These are phyloP conservation scores for Syngnathus typhle DNA, from an alignment of 2,113 vertebrate species.

Conservation along the genomic window DNA sequence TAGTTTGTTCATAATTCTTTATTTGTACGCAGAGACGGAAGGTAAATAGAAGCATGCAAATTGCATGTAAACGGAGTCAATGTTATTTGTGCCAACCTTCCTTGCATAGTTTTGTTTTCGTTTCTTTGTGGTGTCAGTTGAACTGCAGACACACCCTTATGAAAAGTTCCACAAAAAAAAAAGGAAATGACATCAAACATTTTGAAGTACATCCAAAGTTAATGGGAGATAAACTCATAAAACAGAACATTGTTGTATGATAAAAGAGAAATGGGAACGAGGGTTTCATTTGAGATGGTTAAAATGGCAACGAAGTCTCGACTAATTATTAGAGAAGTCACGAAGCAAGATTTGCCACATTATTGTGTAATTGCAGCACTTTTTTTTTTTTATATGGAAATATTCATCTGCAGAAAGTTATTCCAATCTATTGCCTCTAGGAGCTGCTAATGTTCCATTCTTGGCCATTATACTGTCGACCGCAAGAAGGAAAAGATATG, in stretches of 20 bases:
- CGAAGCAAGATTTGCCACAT: neutral
- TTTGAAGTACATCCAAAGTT: neutral
- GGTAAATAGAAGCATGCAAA: neutral
- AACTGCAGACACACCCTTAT: neutral
- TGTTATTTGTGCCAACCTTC: neutral
- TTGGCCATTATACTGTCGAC: constrained; percentile 11
- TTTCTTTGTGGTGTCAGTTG: neutral
- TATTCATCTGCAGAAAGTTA: neutral
- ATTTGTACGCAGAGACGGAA: neutral
- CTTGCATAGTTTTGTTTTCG: neutral
- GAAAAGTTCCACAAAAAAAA: neutral
- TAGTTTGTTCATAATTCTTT: neutral
- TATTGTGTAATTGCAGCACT: neutral
- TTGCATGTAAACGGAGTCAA: neutral
- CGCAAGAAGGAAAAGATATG: constrained; percentile 1
- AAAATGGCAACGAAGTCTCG: neutral
- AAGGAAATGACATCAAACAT: neutral
- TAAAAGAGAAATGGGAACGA: neutral
- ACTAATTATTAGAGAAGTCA: neutral
- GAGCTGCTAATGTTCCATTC: constrained; percentile 59
- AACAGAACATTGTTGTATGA: neutral
- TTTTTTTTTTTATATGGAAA: neutral
- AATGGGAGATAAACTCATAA: neutral
- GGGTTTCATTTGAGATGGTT: too few relatives aligned
- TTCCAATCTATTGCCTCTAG: constrained; percentile 46